Conservation (phyloP, 1,140 invertebrate genomes). For the Apis dorsata region DNA sequence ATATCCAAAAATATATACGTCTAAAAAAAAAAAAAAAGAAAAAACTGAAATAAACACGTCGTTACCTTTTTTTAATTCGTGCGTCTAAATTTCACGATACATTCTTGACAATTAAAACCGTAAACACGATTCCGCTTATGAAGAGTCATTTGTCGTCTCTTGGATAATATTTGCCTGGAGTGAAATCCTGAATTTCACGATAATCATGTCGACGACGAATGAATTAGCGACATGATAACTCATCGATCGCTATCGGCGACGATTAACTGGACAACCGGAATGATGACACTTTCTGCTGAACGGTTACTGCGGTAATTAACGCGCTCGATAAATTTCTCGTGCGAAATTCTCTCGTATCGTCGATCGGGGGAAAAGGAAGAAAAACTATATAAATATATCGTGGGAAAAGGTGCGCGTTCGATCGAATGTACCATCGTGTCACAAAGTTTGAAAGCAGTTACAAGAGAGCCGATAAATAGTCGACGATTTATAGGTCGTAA, state of each 20-base stretch:
- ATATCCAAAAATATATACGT: no score
- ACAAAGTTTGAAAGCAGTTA: neutral
- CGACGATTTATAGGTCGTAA: neutral
- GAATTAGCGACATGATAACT: neutral
- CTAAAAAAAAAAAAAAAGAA: neutral
- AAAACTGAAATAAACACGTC: no score
- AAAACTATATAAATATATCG: fast-evolving
- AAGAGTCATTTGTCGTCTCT: neutral
- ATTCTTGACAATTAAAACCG: neutral
- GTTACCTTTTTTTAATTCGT: neutral
- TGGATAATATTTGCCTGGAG: neutral
- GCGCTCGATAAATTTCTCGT: neutral
- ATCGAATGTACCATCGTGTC: neutral
- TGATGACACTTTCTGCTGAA: neutral
- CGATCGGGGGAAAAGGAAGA: neutral
- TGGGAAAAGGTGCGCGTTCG: neutral
- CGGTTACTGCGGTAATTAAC: neutral
- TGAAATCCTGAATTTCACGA: neutral
- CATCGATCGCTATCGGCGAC: slow-evolving; percentile 10
- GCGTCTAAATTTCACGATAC: neutral
- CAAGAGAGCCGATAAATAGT: neutral
- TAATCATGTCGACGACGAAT: slow-evolving; percentile 1
- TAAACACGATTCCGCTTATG: neutral
- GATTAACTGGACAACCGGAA: neutral
- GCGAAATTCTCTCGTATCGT: neutral